These are phyloP conservation scores for Saccopteryx bilineata DNA, from an alignment of 2,113 vertebrate genomes.

Conservation along the genomic window DNA sequence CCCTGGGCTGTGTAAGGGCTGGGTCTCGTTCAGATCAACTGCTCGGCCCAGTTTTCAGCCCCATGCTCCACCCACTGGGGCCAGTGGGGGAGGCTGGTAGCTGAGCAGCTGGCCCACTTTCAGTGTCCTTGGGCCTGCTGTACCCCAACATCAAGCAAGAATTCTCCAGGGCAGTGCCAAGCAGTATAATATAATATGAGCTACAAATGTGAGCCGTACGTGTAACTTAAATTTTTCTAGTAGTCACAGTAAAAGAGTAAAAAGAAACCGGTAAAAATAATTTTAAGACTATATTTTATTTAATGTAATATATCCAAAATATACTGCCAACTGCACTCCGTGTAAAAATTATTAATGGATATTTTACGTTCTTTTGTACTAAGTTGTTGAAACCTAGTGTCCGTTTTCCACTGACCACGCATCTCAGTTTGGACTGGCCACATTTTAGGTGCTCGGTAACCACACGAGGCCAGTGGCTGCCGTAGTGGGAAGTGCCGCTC, in stretches of 20 bases:
- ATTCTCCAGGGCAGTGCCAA: not conserved
- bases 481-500: not conserved
- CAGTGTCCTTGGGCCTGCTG: not conserved
- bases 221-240: not conserved
- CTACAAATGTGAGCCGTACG: not conserved
- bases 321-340: not conserved
- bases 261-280: not conserved
- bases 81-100: not conserved
- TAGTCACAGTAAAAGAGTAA: not conserved
- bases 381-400: not conserved
- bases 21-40: not conserved
- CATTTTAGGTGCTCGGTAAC: not conserved
- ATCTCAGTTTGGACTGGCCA: not conserved
- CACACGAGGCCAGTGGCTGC: not conserved
- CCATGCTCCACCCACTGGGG: not conserved
- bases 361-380: not conserved
- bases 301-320: not conserved
- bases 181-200: not conserved
- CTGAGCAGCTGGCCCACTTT: not conserved
- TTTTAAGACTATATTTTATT: conserved; percentile 21
- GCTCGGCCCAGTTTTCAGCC: not conserved
- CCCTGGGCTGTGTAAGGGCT: not conserved
- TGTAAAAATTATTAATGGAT: not conserved
- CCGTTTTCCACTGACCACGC: not conserved
- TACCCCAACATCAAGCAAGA: not conserved